Conservation (phyloP, 2,888 invertebrate species). For the Agrochola lota region DNA sequence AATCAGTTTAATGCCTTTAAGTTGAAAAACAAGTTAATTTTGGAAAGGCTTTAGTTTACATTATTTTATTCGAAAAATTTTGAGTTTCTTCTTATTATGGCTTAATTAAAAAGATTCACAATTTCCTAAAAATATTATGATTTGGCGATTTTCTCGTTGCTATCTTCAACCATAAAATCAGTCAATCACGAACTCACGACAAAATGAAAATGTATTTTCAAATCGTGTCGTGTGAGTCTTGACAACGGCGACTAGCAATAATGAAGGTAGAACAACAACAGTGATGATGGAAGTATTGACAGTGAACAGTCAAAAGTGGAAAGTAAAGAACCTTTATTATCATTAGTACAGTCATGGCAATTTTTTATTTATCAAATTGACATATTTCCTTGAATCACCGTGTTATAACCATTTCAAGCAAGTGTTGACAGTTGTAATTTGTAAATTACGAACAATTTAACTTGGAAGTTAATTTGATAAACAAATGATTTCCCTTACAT, state of each 20-base stretch:
- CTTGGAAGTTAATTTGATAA: not conserved
- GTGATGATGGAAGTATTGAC: not conserved
- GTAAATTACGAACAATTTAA: not conserved
- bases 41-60: not conserved
- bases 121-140: not conserved
- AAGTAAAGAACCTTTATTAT: not conserved
- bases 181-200: not conserved
- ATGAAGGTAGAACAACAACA: not conserved
- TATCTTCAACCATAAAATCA: not conserved
- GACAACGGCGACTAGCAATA: conserved; percentile 1
- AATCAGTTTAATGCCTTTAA: not conserved
- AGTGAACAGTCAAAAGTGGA: too few species aligned
- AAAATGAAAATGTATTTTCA: conserved; percentile 4
- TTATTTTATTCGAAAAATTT: not conserved
- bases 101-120: not conserved
- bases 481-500: not conserved
- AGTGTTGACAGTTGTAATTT: not conserved
- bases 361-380: not conserved
- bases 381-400: not conserved
- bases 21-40: not conserved
- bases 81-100: too few species aligned
- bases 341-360: not conserved
- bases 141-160: not conserved
- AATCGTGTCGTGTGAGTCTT: too few species aligned
- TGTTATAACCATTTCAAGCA: not conserved